Conservation (phyloP, 2,113 vertebrate species). For the Nyctibius bracteatus region DNA sequence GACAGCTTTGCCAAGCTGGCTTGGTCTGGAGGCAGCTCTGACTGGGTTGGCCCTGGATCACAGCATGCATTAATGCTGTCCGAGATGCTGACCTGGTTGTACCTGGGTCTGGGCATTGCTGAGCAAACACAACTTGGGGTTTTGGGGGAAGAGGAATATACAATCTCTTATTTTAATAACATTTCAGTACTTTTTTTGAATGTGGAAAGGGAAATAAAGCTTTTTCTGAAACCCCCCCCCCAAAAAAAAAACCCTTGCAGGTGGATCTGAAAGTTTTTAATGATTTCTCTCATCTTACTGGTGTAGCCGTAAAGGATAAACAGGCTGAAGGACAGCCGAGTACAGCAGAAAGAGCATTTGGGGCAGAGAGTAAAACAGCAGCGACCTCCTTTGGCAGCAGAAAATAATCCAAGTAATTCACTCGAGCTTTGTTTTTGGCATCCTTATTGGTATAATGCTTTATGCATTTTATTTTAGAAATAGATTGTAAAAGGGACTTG, state of each 20-base stretch:
- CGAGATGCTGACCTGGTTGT: neutral
- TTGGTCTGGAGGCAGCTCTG: accelerated
- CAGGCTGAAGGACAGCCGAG: neutral
- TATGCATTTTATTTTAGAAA: neutral
- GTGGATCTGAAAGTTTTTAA: neutral
- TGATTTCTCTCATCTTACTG: neutral
- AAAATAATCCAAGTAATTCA: neutral
- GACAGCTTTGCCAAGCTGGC: neutral
- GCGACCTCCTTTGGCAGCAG: conserved; percentile 21
- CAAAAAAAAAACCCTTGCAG: neutral
- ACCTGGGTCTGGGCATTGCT: neutral
- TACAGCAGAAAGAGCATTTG: neutral
- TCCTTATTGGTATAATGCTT: neutral
- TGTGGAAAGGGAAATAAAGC: conserved; percentile 8
- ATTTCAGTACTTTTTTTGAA: conserved; percentile 15
- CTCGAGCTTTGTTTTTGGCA: neutral
- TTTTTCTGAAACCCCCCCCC: neutral
- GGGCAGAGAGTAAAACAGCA: neutral
- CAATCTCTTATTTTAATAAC: neutral
- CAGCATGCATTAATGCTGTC: accelerated
- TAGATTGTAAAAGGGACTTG: neutral
- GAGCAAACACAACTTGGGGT: neutral
- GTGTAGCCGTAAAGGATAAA: neutral
- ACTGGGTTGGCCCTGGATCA: neutral
- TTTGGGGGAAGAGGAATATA: neutral